Evolutionary conservation across 2,113 vertebrate genomes (phyloP).

Genomic region (human (Homo sapiens)): DNA sequence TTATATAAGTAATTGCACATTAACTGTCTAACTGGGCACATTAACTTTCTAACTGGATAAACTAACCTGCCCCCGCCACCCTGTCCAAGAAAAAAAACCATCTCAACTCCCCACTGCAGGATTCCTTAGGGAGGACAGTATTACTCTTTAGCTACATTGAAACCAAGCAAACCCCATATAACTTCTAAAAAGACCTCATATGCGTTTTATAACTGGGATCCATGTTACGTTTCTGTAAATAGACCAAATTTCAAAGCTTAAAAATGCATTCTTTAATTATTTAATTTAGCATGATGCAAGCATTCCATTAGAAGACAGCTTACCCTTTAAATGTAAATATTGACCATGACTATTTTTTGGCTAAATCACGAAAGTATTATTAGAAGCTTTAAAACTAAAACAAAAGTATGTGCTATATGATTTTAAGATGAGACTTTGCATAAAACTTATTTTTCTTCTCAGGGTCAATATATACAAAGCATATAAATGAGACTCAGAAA

Average conservation of each 20-base stretch:
- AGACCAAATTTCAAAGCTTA: slow-evolving; percentile 39
- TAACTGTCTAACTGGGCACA: not conserved
- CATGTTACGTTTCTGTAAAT: slow-evolving; percentile 22
- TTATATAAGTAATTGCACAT: not conserved
- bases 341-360: not conserved
- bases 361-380: not conserved
- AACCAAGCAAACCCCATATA: not conserved
- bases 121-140: not conserved
- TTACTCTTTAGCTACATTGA: not conserved
- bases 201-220: not conserved
- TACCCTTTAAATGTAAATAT: not conserved
- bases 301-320: not conserved
- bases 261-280: slow-evolving; percentile 8
- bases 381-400: slow-evolving; percentile 18
- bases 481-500: not conserved
- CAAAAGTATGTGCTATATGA: not conserved
- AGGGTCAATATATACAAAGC: not conserved
- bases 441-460: not conserved
- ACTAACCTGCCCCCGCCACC: not conserved
- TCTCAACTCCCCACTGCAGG: not conserved
- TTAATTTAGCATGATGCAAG: slow-evolving; percentile 13
- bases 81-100: not conserved
- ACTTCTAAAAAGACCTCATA: not conserved
- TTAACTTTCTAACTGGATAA: not conserved
- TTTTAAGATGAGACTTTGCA: slow-evolving; percentile 3